A percentile compares a stretch with the other conserved stretches of the same genome.
Evolutionary conservation across 2,113 vertebrate genomes (phyloP).

Genomic region (Nannospalax galili): DNA sequence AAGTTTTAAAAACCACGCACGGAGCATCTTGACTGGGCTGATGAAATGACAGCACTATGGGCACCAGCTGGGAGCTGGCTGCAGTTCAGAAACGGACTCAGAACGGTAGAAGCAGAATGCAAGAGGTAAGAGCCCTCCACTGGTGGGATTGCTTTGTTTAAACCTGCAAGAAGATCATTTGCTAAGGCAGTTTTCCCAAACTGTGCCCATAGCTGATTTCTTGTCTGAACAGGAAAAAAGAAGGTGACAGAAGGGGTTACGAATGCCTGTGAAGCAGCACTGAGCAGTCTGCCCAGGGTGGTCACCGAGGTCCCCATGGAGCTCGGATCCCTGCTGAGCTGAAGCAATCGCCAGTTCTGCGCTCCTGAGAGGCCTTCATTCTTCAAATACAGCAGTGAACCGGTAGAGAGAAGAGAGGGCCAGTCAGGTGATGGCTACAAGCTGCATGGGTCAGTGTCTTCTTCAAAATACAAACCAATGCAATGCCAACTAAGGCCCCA

Average conservation of each 20-base stretch:
- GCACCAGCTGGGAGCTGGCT: slow-evolving; percentile 49
- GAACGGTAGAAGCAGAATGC: slow-evolving; percentile 54
- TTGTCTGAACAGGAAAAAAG: slow-evolving; percentile 56
- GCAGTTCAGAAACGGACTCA: slow-evolving; percentile 62
- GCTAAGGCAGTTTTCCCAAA: slow-evolving; percentile 66
- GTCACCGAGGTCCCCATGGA: slow-evolving; percentile 54
- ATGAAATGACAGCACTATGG: slow-evolving; percentile 58
- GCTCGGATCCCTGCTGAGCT: slow-evolving; percentile 46
- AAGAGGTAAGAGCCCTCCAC: neutral
- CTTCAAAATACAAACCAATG: neutral
- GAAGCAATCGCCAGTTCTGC: slow-evolving; percentile 43
- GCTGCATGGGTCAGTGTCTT: neutral
- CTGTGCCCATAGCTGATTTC: slow-evolving; percentile 67
- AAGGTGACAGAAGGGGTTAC: slow-evolving; percentile 68
- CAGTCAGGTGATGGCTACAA: accelerated
- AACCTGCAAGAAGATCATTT: slow-evolving; percentile 69
- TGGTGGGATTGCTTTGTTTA: slow-evolving; percentile 55
- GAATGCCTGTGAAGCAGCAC: neutral
- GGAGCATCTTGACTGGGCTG: slow-evolving; percentile 46
- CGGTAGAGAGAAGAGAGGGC: neutral
- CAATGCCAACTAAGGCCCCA: neutral
- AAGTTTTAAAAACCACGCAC: slow-evolving; percentile 47
- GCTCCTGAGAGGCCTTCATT: neutral
- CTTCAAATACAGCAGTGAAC: neutral
- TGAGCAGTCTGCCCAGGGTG: slow-evolving; percentile 68